phyloP scores from a whole-genome alignment of 2,797 vertebrate species.

The Botia kubotai region DNA sequence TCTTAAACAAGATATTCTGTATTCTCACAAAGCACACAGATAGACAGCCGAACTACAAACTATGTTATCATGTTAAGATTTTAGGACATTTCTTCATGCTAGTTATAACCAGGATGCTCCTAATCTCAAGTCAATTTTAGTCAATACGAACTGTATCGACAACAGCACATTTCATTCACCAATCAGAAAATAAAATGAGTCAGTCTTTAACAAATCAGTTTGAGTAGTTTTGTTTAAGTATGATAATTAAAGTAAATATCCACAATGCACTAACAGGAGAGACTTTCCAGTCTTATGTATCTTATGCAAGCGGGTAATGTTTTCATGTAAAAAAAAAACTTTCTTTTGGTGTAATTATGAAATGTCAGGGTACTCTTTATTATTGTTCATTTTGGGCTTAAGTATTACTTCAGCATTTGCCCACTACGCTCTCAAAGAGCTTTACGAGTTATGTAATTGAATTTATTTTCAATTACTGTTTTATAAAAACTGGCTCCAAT shows the following conservation, averaged over 20 bases:
- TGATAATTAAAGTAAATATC: background rate
- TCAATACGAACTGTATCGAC: too few relatives aligned
- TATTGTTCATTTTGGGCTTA: background rate
- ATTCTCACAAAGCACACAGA: background rate
- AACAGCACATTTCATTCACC: too few relatives aligned
- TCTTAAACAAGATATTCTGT: background rate
- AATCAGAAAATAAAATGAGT: too few relatives aligned
- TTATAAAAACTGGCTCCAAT: conserved; percentile 5
- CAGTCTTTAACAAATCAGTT: too few relatives aligned
- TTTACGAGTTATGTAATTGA: conserved; percentile 2
- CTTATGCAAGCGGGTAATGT: background rate
- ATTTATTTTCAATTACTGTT: background rate
- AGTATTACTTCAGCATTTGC: background rate
- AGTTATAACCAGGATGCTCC: too few relatives aligned
- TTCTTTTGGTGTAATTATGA: background rate
- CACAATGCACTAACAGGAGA: background rate
- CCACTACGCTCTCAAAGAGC: background rate
- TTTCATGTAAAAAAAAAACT: background rate
- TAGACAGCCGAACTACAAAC: background rate
- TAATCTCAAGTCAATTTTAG: too few relatives aligned
- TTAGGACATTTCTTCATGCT: too few relatives aligned
- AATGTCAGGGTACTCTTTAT: background rate
- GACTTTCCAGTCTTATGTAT: background rate
- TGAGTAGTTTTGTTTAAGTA: too few relatives aligned
- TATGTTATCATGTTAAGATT: too few relatives aligned